Evolutionary conservation across 2,113 vertebrate genomes (phyloP), one percentile per base, ranked within the genome.

Genomic region (Brachyhypopomus occidentalis): DNA sequence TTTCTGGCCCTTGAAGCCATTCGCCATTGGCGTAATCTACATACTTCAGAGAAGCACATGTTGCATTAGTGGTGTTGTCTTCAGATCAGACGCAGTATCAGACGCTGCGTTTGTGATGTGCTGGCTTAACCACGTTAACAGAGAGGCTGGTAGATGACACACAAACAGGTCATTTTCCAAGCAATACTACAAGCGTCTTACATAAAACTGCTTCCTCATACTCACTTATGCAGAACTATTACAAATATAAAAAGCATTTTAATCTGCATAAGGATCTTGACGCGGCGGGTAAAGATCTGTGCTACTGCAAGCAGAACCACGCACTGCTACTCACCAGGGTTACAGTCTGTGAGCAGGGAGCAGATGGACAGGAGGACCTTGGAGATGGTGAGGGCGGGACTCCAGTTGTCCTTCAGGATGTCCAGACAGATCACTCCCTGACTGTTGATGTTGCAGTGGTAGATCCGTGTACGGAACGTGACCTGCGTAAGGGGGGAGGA

Each of bases 361-460:
- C 96, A 96, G 92, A 96, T 96, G 85, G 96, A 96, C 88, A 96
- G 94, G 92, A 96, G 92, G 91, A 96, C 96, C 91, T 96, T 96
- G 90, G 96, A 96, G 92, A 96, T 96, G 91, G 95, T 96, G 94
- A 96, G 92, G 90, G 96, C 96, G 77, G 95, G 96, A 88, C 96
- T 96, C 96, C 96, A 96, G 93, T 96, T 96, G 91, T 96, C 96
- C 89, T 96, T 96, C 90, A 96, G 94, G 89, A 96, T 96, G 90
- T 96, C 96, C 94, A 96, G 91, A 91, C 96, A 96, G 94, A 96
- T 96, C 90, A 96, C 95, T 89, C 96, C 96, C 94, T 96, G 96
- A 93, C 96, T 96, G 93, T 96, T 96, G 92, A 96, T 96, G 93
- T 96, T 96, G 94, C 96, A 96, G 92, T 96, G 96, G 91, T 96